phyloP scores from a whole-genome alignment of 2,888 invertebrate genomes.

The Tolmerus cingulatus region DNA sequence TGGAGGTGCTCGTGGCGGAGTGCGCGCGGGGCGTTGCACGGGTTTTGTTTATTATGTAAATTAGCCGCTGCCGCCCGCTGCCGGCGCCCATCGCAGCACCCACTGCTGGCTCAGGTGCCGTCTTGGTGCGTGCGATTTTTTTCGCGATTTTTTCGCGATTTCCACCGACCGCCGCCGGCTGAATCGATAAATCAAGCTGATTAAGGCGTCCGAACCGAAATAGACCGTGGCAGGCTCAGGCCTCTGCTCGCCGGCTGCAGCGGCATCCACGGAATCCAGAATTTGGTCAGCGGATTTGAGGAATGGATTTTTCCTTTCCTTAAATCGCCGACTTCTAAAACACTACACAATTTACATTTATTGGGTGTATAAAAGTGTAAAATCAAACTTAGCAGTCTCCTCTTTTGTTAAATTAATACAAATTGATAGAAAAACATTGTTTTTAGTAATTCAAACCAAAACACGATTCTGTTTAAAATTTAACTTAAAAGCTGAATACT shows the following conservation, averaged over 20 bases:
- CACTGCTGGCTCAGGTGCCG: not conserved
- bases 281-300: not conserved
- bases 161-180: not conserved
- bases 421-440: too few relatives aligned
- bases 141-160: not conserved
- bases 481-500: too few relatives aligned
- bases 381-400: too few relatives aligned
- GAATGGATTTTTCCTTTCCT: not conserved
- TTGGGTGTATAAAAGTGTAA: too few relatives aligned
- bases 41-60: slow-evolving; percentile 30
- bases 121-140: not conserved
- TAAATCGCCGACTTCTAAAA: not conserved
- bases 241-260: not conserved
- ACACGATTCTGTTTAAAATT: too few relatives aligned
- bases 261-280: not conserved
- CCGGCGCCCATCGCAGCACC: not conserved
- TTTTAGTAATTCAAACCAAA: too few relatives aligned
- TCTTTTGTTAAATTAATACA: too few relatives aligned
- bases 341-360: too few relatives aligned
- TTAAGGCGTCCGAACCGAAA: not conserved
- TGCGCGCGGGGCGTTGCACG: not conserved
- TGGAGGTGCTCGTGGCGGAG: not conserved
- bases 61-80: not conserved
- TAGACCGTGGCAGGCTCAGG: slow-evolving; percentile 6
- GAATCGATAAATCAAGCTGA: slow-evolving; percentile 27